A percentile compares a stretch with the other conserved stretches of the same genome.
Evolutionary conservation across 2,113 vertebrate species (phyloP).

Genomic region (Felis chaus): DNA sequence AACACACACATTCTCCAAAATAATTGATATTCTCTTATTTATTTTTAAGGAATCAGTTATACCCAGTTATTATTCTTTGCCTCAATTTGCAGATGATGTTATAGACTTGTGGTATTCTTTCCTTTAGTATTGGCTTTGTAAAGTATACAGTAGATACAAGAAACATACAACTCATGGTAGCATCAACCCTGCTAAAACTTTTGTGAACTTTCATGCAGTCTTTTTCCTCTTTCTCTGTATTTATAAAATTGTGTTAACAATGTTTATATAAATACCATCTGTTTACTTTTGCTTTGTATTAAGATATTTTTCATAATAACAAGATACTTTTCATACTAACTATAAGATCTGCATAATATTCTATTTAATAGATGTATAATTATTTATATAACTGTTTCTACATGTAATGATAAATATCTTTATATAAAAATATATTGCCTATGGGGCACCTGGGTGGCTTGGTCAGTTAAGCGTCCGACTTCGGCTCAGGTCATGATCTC

Average conservation of each 20-base stretch:
- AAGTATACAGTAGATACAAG: background rate
- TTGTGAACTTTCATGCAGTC: background rate
- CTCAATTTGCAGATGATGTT: background rate
- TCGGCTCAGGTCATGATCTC: no score
- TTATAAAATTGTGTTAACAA: background rate
- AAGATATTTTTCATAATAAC: background rate
- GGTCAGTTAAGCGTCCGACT: no score
- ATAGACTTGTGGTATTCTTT: background rate
- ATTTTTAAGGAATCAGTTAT: background rate
- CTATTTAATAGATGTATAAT: background rate
- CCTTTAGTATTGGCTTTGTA: background rate
- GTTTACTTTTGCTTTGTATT: background rate
- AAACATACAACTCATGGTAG: background rate
- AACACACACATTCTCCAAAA: background rate
- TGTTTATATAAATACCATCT: background rate
- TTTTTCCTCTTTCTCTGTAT: background rate
- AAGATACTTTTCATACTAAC: background rate
- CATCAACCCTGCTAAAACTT: background rate
- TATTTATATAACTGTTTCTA: background rate
- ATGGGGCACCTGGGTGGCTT: no score
- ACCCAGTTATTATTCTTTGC: background rate
- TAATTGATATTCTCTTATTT: background rate
- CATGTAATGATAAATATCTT: conserved; percentile 1
- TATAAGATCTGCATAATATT: background rate
- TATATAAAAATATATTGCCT: background rate